Percentiles rank a stretch among this genome's conserved stretches.
phyloP scores from a whole-genome alignment of 2,113 vertebrate genomes.

The Paratilapia polleni region DNA sequence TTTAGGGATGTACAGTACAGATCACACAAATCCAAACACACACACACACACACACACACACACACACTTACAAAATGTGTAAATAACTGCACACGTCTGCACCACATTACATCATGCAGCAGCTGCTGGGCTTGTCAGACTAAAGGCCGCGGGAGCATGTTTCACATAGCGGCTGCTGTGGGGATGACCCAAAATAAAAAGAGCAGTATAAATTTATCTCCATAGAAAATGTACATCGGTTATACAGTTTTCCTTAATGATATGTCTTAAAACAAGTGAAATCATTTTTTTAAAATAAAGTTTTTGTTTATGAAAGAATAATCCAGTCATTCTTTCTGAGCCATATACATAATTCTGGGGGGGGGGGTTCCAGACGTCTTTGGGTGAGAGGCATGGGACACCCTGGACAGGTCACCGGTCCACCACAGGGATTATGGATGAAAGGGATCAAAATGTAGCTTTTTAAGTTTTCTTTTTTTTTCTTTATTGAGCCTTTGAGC shows the following conservation, averaged over 20 bases:
- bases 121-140: background rate
- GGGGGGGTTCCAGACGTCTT: no score
- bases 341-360: no score
- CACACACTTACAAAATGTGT: rapidly evolving
- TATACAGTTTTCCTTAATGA: background rate
- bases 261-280: background rate
- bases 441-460: background rate
- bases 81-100: rapidly evolving
- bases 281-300: background rate
- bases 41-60: rapidly evolving
- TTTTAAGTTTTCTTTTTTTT: no score
- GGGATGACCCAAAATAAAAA: background rate
- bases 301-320: rapidly evolving
- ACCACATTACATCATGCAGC: background rate
- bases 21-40: no score
- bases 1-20: background rate
- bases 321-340: rapidly evolving
- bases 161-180: background rate
- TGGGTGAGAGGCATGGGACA: no score
- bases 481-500: no score
- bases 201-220: background rate
- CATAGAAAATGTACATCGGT: background rate
- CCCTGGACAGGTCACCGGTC: no score
- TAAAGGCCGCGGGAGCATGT: background rate
- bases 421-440: no score